Conservation (phyloP, 2,113 vertebrate genomes). For the Hipposideros armiger region DNA sequence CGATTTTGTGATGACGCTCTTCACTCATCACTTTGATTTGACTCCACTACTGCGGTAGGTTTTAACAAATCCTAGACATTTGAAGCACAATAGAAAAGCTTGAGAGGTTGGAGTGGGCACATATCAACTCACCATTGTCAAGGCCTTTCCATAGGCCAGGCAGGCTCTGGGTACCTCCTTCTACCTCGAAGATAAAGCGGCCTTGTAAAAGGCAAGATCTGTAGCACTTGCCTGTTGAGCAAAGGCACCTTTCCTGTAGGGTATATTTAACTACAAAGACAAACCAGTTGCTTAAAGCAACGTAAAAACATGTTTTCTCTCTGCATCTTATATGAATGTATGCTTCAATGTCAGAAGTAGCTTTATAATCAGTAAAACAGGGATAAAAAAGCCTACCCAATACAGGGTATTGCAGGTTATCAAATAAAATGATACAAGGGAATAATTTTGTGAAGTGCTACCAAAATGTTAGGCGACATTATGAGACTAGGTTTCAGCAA, state of each 20-base stretch:
- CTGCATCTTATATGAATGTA: constrained; percentile 14
- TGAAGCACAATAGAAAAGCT: neutral
- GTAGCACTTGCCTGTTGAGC: neutral
- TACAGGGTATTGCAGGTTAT: neutral
- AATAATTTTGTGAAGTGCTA: constrained; percentile 42
- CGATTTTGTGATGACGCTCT: neutral
- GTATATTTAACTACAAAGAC: constrained; percentile 38
- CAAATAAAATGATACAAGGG: constrained; percentile 38
- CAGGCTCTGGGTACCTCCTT: neutral
- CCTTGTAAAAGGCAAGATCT: neutral
- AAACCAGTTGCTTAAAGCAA: neutral
- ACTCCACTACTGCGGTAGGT: neutral
- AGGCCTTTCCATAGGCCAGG: neutral
- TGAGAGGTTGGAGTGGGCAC: neutral
- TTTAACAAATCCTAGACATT: neutral
- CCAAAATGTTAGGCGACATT: neutral
- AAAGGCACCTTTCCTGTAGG: constrained; percentile 5
- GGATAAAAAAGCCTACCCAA: constrained; percentile 41
- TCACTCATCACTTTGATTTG: neutral
- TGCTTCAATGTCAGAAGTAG: constrained; percentile 3
- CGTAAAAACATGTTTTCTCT: neutral
- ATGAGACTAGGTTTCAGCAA: constrained; percentile 51
- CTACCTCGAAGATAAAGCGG: neutral
- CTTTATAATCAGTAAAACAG: neutral
- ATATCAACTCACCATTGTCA: neutral